These are phyloP conservation scores for Lathronympha strigana DNA, from an alignment of 2,888 invertebrate species.

Conservation along the genomic window DNA sequence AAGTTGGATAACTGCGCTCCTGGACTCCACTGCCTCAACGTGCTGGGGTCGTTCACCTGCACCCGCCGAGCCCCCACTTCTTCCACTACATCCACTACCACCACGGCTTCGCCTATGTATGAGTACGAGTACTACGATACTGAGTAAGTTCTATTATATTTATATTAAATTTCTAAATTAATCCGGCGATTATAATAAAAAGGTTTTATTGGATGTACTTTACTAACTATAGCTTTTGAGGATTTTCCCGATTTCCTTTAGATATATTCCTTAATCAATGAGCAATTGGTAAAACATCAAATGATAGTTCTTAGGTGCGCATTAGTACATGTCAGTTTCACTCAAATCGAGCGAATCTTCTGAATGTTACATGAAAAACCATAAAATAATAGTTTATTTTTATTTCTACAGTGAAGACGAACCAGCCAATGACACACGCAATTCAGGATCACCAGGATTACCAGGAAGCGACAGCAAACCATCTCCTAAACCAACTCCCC, in stretches of 20 bases:
- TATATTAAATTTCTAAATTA: background rate
- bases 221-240: too few relatives aligned
- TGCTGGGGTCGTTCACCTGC: conserved; percentile 95
- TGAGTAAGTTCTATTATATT: conserved; percentile 67
- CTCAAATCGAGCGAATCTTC: too few relatives aligned
- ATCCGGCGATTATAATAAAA: too few relatives aligned
- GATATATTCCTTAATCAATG: too few relatives aligned
- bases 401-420: conserved; percentile 58
- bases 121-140: conserved; percentile 69
- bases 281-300: too few relatives aligned
- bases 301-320: too few relatives aligned
- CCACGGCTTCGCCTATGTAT: conserved; percentile 48
- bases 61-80: conserved; percentile 64
- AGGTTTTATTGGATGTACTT: too few relatives aligned
- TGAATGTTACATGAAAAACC: too few relatives aligned
- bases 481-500: conserved; percentile 31
- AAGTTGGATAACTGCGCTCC: conserved; percentile 74
- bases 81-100: conserved; percentile 52
- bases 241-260: too few relatives aligned
- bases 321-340: too few relatives aligned
- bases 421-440: conserved; percentile 46
- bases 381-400: background rate
- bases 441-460: conserved; percentile 40
- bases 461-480: conserved; percentile 44
- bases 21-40: conserved; percentile 92